These are phyloP conservation scores for Ametastegia equiseti DNA, from an alignment of 2,888 invertebrate genomes.

Conservation along the genomic window DNA sequence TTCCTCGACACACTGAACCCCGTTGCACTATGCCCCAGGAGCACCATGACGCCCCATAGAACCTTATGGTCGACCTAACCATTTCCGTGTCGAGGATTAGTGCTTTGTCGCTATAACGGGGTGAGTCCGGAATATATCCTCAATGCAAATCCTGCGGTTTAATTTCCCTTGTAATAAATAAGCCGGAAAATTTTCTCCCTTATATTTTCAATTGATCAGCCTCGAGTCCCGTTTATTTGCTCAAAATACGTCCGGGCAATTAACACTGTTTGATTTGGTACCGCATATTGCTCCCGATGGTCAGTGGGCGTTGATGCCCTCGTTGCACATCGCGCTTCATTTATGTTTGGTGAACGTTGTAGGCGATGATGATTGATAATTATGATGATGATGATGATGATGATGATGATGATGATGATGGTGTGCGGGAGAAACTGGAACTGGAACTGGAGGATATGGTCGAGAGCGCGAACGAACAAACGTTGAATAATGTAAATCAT, in stretches of 20 bases:
- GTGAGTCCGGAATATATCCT: too few relatives aligned
- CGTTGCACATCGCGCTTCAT: background rate
- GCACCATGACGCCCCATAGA: slow-evolving; percentile 16
- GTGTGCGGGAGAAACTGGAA: background rate
- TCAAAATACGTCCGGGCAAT: slow-evolving; percentile 64
- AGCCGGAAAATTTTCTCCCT: slow-evolving; percentile 58
- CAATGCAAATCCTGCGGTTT: background rate
- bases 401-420: slow-evolving; percentile 43
- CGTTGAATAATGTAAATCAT: slow-evolving; percentile 65
- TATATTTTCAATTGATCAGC: slow-evolving; percentile 55
- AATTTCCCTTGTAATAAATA: background rate
- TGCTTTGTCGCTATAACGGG: too few relatives aligned
- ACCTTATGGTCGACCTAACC: slow-evolving; percentile 54
- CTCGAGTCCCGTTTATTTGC: slow-evolving; percentile 65
- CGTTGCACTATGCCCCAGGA: background rate
- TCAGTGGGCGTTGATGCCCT: too few relatives aligned
- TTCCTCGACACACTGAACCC: background rate
- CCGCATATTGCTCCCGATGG: too few relatives aligned
- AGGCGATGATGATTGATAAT: too few relatives aligned
- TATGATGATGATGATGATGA: too few relatives aligned
- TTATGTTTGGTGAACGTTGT: too few relatives aligned
- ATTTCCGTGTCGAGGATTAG: slow-evolving; percentile 70
- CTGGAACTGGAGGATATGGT: slow-evolving; percentile 1
- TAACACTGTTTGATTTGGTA: slow-evolving; percentile 58
- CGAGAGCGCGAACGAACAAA: slow-evolving; percentile 56